Evolutionary conservation across 2,888 invertebrate genomes (phyloP), one percentile per base, ranked within the genome.

Genomic region (Parapristionchus giblindavisi): DNA sequence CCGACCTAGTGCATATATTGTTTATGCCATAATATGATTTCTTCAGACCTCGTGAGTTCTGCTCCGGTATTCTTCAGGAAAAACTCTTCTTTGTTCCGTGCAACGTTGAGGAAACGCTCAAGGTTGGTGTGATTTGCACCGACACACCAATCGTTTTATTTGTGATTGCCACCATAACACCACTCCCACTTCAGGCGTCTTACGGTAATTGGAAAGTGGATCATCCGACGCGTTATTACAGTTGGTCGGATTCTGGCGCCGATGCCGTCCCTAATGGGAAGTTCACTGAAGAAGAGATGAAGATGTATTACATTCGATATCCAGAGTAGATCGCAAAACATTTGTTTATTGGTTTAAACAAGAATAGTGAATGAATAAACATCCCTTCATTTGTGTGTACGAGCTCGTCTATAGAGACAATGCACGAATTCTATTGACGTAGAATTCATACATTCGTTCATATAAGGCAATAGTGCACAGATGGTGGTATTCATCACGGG

Each of bases 201-300:
- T 63, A 63, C 63, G 63, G 63, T 3, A 27, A 32, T 1, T 63
- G 63, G 63, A 1, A 2, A 0, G 24, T 27, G 8, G 63, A 63
- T 29, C 63, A 63, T 40, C 63, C 63, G 14, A 63, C 63, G 3
- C 17, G 27, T 1, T 29, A n/a, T 6, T 63, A 40, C 63, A 40
- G 27, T 2, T 63, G 63, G 63, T 27, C 27, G 38, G 27, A 40
- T 29, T 63, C 63, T 17, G 43, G 63, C n/a, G 2, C n/a, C 11
- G 43, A 63, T 29, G 63, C 29, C 24, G 63, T 40, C 24, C 29
- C 27, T 6, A 34, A 32, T n/a, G 63, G 63, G 4, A 27, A 24
- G 6, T 63, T 40, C 27, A 63, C 63, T 38, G 27, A 63, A 17
- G 63, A 43, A 27, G 63, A 63, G 5, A 38, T 63, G 63, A 60